Conservation (phyloP, 2,888 invertebrate species). For the Elysia crispata region DNA sequence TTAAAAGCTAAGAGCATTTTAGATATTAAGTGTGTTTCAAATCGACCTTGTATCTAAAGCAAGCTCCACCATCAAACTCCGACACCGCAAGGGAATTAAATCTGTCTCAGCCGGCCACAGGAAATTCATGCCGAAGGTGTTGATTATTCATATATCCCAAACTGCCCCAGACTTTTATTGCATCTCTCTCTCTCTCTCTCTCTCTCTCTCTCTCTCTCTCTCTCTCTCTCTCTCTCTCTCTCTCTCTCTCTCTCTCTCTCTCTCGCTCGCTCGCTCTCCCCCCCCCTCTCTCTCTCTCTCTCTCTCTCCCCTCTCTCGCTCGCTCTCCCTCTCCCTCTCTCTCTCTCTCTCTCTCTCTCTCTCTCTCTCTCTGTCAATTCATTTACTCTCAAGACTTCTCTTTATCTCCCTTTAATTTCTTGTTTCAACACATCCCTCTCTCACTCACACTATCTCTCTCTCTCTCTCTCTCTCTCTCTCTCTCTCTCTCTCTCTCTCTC, state of each 20-base stretch:
- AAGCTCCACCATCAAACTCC: too few relatives aligned
- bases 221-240: neutral
- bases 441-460: neutral
- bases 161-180: neutral
- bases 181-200: neutral
- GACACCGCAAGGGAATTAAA: too few relatives aligned
- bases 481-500: conserved; percentile 24
- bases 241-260: neutral
- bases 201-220: conserved; percentile 6
- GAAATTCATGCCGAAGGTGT: too few relatives aligned
- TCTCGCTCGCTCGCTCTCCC: neutral
- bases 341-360: neutral
- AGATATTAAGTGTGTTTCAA: too few relatives aligned
- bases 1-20: too few relatives aligned
- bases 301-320: too few relatives aligned
- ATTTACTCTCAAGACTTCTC: neutral
- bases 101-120: too few relatives aligned
- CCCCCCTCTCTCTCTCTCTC: neutral
- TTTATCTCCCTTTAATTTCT: neutral
- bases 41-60: too few relatives aligned
- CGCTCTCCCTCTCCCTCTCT: neutral
- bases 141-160: too few relatives aligned
- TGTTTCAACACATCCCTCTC: neutral
- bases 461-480: neutral
- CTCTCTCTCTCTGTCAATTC: neutral